Evolutionary conservation across 2,888 invertebrate genomes (phyloP), one percentile per base, ranked within the genome.

Genomic region (Dione juno): DNA sequence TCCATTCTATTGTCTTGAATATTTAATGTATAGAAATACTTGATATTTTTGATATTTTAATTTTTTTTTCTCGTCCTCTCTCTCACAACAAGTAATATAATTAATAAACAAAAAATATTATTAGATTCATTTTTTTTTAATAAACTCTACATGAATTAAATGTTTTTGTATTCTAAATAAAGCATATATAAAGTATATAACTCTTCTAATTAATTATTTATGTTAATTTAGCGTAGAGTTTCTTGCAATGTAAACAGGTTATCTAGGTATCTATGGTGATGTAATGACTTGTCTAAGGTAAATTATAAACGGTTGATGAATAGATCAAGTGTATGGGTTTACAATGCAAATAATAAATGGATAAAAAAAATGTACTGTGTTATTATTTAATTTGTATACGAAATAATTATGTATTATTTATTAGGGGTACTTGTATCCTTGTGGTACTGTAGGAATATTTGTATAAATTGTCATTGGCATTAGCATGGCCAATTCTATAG

Each of bases 271-370:
- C 64, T 61, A 66, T 80, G 81, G 82, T 82, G 86, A 83, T 84
- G 85, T 86, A 85, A 77, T 82, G 83, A 83, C 82, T 85, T 87
- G 85, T 87, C 80, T 88, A 85, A 84, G 84, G 82, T 88, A 85
- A 85, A 84, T 87, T 85, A 88, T 89, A 89, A 90, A 89, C 85
- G 86, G 87, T 91, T 90, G 90, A 88, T 88, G 87, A 88, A 82
- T 85, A 91, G 89, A 86, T 85, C 88, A 87, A 87, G 86, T 90
- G 91, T 92, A 92, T 88, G 91, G 88, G 88, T 92, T 92, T 90
- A 92, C 90, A 89, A 88, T 89, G 89, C 90, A 87, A 88, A 88
- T 85, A 85, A 89, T 92, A 92, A 90, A 92, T 89, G 87, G 87
- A 89, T 84, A 82, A 88, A 88, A 87, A 82, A 57, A 63, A 74